Conservation (phyloP, 2,888 invertebrate genomes). For the Cremastinae sp. region DNA sequence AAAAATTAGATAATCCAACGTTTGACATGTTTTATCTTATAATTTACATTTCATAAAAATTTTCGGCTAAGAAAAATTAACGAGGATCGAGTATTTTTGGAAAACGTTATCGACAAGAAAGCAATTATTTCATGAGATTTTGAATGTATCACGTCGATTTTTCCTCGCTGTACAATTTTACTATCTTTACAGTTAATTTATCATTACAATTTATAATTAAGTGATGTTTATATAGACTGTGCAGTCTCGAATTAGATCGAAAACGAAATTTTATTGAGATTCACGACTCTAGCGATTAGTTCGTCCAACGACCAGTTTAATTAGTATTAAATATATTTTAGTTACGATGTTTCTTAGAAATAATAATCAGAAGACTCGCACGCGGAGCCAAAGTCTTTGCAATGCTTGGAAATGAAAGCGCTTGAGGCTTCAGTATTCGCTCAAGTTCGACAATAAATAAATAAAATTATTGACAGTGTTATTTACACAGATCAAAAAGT, state of each 20-base stretch:
- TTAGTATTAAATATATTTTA: constrained; percentile 7
- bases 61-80: not conserved
- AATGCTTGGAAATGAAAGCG: constrained; percentile 4
- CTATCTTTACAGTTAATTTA: constrained; percentile 5
- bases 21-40: too few relatives aligned
- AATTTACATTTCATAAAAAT: too few relatives aligned
- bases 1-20: too few relatives aligned
- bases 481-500: constrained; percentile 52
- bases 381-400: constrained; percentile 44
- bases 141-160: constrained; percentile 6
- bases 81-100: not conserved
- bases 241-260: constrained; percentile 26
- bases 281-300: constrained; percentile 25
- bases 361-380: constrained; percentile 32
- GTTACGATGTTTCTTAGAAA: not conserved
- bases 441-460: constrained; percentile 39
- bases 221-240: constrained; percentile 33
- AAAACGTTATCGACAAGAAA: not conserved
- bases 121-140: constrained; percentile 10
- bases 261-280: constrained; percentile 13
- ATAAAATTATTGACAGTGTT: constrained; percentile 46
- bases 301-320: constrained; percentile 43
- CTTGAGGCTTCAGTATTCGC: constrained; percentile 7
- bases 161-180: constrained; percentile 43
- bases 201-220: not conserved